Percentiles rank a stretch among this genome's conserved stretches.
These are phyloP conservation scores for Scaeva pyrastri DNA, from an alignment of 2,888 invertebrate species.

Conservation along the genomic window DNA sequence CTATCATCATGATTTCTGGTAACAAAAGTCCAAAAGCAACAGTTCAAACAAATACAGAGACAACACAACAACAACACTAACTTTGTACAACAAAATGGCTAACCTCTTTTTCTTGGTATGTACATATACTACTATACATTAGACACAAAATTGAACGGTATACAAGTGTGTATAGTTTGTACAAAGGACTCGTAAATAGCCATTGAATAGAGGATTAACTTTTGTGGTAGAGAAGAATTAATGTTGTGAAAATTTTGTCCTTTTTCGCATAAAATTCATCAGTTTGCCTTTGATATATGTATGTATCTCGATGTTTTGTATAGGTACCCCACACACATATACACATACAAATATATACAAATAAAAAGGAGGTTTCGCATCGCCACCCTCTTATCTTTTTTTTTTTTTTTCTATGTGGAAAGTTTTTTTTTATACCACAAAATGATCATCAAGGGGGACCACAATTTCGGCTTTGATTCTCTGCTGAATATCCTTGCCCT, in stretches of 20 bases:
- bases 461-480: constrained; percentile 43
- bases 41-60: constrained; percentile 4
- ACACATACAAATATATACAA: neutral
- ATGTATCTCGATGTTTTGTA: neutral
- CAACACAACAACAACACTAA: constrained; percentile 42
- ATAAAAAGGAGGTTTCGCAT: constrained; percentile 35
- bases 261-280: constrained; percentile 58
- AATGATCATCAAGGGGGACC: constrained; percentile 33
- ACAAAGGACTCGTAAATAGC: constrained; percentile 77
- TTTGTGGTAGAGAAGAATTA: constrained; percentile 76
- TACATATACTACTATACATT: constrained; percentile 1
- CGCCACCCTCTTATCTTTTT: constrained; percentile 58
- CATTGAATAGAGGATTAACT: constrained; percentile 77
- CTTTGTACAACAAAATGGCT: constrained; percentile 25
- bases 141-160: neutral
- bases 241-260: constrained; percentile 77
- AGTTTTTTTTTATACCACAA: constrained; percentile 39
- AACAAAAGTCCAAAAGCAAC: constrained; percentile 24
- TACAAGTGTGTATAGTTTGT: constrained; percentile 35
- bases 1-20: constrained; percentile 28
- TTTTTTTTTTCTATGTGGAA: no score
- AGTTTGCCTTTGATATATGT: constrained; percentile 13
- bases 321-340: neutral
- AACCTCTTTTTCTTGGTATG: constrained; percentile 50
- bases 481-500: constrained; percentile 32